A percentile compares a stretch with the other conserved stretches of the same genome.
Evolutionary conservation across 2,113 vertebrate genomes (phyloP).

Genomic region (Ploceus nigricollis): DNA sequence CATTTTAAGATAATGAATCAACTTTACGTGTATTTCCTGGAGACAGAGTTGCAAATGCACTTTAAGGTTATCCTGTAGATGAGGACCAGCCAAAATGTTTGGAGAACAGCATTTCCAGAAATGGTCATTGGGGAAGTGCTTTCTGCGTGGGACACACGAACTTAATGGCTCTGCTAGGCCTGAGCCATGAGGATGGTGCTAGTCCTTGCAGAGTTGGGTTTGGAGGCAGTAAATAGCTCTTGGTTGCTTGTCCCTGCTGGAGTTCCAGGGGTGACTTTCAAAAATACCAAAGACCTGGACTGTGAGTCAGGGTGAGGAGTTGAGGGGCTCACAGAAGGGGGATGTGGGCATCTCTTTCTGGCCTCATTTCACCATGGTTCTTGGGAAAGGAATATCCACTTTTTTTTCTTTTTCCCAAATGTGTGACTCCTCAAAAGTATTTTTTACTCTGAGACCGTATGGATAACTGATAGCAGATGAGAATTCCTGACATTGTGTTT

Average conservation of each 20-base stretch:
- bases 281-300: not conserved
- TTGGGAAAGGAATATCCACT: not conserved
- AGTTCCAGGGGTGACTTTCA: not conserved
- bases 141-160: not conserved
- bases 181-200: not conserved
- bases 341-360: not conserved
- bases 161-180: not conserved
- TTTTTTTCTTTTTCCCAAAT: not conserved
- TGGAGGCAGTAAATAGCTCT: not conserved
- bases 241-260: not conserved
- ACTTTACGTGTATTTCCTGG: not conserved
- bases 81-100: not conserved
- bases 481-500: not conserved
- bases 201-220: not conserved
- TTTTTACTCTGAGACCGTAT: not conserved
- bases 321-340: accelerated
- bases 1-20: constrained; percentile 21
- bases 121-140: not conserved
- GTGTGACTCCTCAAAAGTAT: not conserved
- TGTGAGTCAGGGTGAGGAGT: not conserved
- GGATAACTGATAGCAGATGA: not conserved
- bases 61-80: not conserved
- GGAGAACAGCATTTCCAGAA: not conserved
- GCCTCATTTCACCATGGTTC: accelerated
- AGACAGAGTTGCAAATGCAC: not conserved